Percentiles rank a stretch among this genome's conserved stretches.
These are phyloP conservation scores for Papilio elwesi DNA, from an alignment of 2,888 invertebrate species.

Conservation along the genomic window DNA sequence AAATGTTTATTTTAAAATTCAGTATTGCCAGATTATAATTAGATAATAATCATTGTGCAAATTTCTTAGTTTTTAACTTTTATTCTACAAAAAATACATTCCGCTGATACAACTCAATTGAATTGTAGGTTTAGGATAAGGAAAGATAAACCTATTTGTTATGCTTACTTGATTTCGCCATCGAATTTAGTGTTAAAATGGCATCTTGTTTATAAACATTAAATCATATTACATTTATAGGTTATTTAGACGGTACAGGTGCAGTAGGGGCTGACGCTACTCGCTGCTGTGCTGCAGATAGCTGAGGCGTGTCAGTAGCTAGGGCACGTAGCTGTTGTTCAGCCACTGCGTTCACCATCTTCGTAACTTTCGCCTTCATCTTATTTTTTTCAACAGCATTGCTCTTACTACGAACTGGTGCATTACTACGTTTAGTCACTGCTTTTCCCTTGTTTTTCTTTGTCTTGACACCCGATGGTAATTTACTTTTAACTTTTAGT, in stretches of 20 bases:
- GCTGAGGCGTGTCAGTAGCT: slow-evolving; percentile 79
- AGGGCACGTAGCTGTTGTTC: slow-evolving; percentile 87
- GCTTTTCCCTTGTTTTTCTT: slow-evolving; percentile 83
- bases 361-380: slow-evolving; percentile 87
- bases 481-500: slow-evolving; percentile 86
- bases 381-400: slow-evolving; percentile 84
- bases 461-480: slow-evolving; percentile 82
- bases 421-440: slow-evolving; percentile 85
- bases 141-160: too few relatives aligned
- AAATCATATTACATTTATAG: not conserved
- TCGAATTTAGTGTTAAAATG: not conserved
- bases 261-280: slow-evolving; percentile 75
- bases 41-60: not conserved
- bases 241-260: slow-evolving; percentile 64
- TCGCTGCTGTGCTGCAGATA: slow-evolving; percentile 78
- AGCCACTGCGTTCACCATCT: slow-evolving; percentile 88
- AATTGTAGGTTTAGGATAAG: too few relatives aligned
- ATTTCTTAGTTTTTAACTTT: not conserved
- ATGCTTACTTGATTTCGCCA: too few relatives aligned
- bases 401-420: slow-evolving; percentile 87
- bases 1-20: too few relatives aligned
- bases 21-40: not conserved
- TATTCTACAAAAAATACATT: not conserved
- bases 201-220: not conserved
- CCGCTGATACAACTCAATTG: too few relatives aligned